Base-by-base conservation (phyloP, 2,888 invertebrate genomes). In the Ernsta delagoae region DNA sequence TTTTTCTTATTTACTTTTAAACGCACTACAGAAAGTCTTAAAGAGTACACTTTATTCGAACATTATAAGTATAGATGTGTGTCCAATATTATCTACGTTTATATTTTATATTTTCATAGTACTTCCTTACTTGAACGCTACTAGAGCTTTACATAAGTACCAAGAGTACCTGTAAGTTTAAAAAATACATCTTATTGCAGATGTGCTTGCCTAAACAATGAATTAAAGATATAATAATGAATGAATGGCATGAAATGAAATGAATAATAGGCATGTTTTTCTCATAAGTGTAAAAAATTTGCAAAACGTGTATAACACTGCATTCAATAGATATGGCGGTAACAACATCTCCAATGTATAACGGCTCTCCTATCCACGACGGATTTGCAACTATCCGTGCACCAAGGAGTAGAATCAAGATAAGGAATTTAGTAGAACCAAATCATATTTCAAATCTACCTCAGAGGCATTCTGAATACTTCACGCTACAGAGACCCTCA, bases 381-480 rank as follows among this genome's bases (percentile, higher is more conserved):
- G 97, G 97, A 68, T 98, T 97, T 88, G 97, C 97, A 64, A 98
- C 97, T n/a, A 97, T 98, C 77, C 94, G 97, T 70, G 94, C 96
- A 11, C 95, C 93, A 45, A 88, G 94, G 77, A 93, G 93, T 78
- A 83, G 92, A 75, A 91, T 92, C 74, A 93, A 93, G 77, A 91
- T 93, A 78, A 90, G 92, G 76, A 91, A 87, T 79, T 78, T 92
- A 79, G 88, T 91, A 72, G 91, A 92, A 81, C 90, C 91, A 83
- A 92, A 82, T 78, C 85, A 85, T 77, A 81, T 78, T 67, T 77
- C 79, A 50, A 90, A 88, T 83, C 86, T 92, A 89, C 91, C 93
- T 87, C 92, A 93, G 76, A 85, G 91, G 77, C 91, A 91, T 82
- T 92, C 93, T 59, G 93, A 92, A 79, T 94, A 93, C 81, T 93